Base-by-base conservation (phyloP, 2,888 invertebrate genomes). In the Chydorus sphaericus region DNA sequence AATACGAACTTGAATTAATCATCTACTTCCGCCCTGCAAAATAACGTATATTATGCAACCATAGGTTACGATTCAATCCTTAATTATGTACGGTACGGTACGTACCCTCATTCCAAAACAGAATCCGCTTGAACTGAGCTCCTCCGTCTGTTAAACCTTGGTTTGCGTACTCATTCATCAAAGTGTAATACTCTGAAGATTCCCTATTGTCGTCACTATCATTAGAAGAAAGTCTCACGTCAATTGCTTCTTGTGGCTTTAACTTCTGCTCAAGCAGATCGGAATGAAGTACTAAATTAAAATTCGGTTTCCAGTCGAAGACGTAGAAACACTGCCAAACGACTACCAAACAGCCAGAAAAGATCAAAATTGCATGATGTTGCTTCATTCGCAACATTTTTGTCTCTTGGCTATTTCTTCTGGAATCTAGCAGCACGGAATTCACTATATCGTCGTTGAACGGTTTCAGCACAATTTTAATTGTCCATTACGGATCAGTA, bases 51-150 rank as follows among this genome's bases (percentile, higher is more conserved):
- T 4, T 23, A 2, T 8, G 38, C 4, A 20, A 4, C 38, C 18
- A 8, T 33, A 33, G 36, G 14, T 7, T n/a, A 4, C 14, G 4
- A 36, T n/a, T 36, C 16, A 36, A 4, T 4, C 14, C 7, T 6
- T 36, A n/a, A n/a, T 36, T 36, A 2, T 1, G 16, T n/a, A 36
- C 20, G 3, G 23, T 14, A 44, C 3, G 14, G 23, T 7, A 14
- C 4, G 14, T 20, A 26, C 23, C 44, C 23, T 55, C 55, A 26
- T 55, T 55, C 55, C 55, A 55, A 33, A 55, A 49, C 16, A 55
- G 36, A 6, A 55, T 55, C 26, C 23, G 31, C 26, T 55, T 55
- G 37, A 52, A 52, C 6, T 18, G 33, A 20, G 36, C 11, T 2
- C 36, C 52, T 8, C 8, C 23, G 26, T 33, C 52, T 2, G 26